A percentile compares a stretch with the other conserved stretches of the same genome.
Evolutionary conservation across 2,113 vertebrate species (phyloP).

Genomic region (Hyperopisus bebe): DNA sequence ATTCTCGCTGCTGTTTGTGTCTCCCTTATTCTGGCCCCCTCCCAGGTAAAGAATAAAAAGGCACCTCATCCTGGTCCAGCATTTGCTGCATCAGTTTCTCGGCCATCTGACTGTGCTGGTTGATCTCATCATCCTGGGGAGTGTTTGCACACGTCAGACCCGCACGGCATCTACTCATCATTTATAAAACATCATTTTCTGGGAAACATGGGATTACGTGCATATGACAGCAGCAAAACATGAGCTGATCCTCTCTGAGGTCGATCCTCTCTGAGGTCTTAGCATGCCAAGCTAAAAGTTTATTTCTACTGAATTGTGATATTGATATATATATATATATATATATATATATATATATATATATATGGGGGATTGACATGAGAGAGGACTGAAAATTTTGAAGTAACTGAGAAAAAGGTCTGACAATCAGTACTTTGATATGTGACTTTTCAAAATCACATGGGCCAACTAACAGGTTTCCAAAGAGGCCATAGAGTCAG

Average conservation of each 20-base stretch:
- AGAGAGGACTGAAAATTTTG: background rate
- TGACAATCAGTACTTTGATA: background rate
- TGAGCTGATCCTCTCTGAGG: background rate
- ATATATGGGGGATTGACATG: background rate
- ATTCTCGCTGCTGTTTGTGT: background rate
- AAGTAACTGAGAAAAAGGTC: background rate
- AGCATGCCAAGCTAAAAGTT: background rate
- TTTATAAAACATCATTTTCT: background rate
- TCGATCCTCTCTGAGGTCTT: background rate
- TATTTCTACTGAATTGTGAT: background rate
- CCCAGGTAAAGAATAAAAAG: background rate
- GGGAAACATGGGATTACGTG: background rate
- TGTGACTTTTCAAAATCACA: background rate
- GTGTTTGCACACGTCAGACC: background rate
- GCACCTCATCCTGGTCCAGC: constrained; percentile 82
- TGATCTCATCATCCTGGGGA: constrained; percentile 80
- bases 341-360: background rate
- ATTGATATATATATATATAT: background rate
- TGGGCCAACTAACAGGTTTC: background rate
- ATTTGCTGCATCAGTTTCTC: constrained; percentile 80
- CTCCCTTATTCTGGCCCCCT: background rate
- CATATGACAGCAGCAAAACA: background rate
- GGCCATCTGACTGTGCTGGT: constrained; percentile 77
- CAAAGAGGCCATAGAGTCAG: background rate
- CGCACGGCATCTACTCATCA: background rate